phyloP scores from a whole-genome alignment of 2,797 vertebrate genomes.

The Sandelia bainsii region DNA sequence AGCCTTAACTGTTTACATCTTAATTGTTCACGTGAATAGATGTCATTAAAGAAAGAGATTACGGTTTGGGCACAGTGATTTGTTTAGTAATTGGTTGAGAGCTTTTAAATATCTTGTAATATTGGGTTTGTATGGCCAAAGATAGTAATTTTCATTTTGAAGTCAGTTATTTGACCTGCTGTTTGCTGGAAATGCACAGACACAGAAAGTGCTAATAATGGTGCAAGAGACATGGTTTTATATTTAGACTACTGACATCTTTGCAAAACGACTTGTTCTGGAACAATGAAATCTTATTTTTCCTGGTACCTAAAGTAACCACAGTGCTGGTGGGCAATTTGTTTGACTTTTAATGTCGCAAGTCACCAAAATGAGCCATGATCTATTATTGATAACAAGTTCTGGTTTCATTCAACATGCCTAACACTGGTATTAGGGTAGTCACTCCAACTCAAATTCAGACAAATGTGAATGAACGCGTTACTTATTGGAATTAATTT shows the following conservation, averaged over 20 bases:
- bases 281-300: neutral
- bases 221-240: neutral
- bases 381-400: neutral
- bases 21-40: conserved; percentile 11
- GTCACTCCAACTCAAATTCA: too few relatives aligned
- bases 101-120: conserved; percentile 29
- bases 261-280: neutral
- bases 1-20: neutral
- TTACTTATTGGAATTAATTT: neutral
- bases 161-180: conserved; percentile 22
- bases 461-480: neutral
- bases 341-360: neutral
- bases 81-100: conserved; percentile 17
- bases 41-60: conserved; percentile 16
- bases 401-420: neutral
- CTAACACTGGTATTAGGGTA: too few relatives aligned
- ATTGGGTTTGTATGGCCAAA: conserved; percentile 6
- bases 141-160: conserved; percentile 15
- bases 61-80: conserved; percentile 15
- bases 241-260: neutral
- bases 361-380: neutral
- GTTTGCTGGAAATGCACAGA: conserved; percentile 21
- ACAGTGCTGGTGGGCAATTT: neutral
- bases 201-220: neutral
- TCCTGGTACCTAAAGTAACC: neutral